phyloP scores from a whole-genome alignment of 1,140 invertebrate genomes.

The Phthorimaea operculella region DNA sequence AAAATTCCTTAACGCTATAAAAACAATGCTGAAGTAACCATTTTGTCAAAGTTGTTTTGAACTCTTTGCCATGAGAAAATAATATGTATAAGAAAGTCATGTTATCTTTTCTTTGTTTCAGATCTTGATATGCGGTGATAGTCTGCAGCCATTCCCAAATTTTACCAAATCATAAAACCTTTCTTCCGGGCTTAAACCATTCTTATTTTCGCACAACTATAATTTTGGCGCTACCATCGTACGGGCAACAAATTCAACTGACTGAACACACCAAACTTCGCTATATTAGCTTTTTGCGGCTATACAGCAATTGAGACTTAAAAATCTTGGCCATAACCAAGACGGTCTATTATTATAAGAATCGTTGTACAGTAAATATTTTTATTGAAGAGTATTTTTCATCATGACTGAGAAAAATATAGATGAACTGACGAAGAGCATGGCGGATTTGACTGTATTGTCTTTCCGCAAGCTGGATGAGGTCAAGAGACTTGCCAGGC shows the following conservation, averaged over 20 bases:
- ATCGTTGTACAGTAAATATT: constrained; percentile 31
- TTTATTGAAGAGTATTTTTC: constrained; percentile 15
- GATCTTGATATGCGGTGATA: constrained; percentile 65
- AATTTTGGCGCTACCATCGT: constrained; percentile 21
- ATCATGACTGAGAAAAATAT: constrained; percentile 16
- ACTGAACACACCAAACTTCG: constrained; percentile 18
- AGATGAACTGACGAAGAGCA: constrained; percentile 29
- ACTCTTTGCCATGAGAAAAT: too few species aligned
- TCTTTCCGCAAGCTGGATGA: constrained; percentile 55
- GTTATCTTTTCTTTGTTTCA: constrained; percentile 31
- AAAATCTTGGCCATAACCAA: constrained; percentile 34
- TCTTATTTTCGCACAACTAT: constrained; percentile 10
- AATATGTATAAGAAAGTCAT: too few species aligned
- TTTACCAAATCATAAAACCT: constrained; percentile 19
- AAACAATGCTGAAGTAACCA: too few species aligned
- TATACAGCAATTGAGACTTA: constrained; percentile 15
- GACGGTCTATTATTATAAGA: constrained; percentile 28
- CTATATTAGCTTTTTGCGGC: constrained; percentile 17
- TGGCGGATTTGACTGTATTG: constrained; percentile 40
- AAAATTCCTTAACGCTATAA: too few species aligned
- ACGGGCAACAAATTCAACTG: constrained; percentile 37
- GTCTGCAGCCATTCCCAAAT: constrained; percentile 20
- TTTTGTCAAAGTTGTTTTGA: too few species aligned
- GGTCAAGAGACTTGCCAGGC: constrained; percentile 41
- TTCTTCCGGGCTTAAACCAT: constrained; percentile 13